Evolutionary conservation across 2,888 invertebrate species (phyloP), one percentile per base, ranked within the genome.

Genomic region (Ormyrus thymus): DNA sequence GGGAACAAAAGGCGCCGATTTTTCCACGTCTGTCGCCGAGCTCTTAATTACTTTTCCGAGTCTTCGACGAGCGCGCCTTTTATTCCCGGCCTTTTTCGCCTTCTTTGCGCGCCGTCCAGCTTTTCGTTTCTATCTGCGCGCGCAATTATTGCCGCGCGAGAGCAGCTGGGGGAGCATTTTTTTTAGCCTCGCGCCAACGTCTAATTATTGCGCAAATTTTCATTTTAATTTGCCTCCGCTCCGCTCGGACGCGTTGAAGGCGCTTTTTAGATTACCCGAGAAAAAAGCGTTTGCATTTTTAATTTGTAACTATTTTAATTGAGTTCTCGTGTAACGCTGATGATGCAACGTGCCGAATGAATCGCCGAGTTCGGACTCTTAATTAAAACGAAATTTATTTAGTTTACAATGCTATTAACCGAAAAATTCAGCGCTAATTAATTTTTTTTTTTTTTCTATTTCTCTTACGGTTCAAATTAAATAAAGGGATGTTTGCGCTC

Each of bases 1-100:
- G 43, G n/a, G 13, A 13, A 72, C 62, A 72, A 72, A 53, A 75
- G 61, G 53, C 56, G 51, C 55, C 76, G 64, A 76, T 76, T 70
- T 76, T 64, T 76, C 76, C 13, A 56, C 64, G 76, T 76, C 66
- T 64, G 76, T 70, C 69, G 46, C 70, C 62, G 59, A 75, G 76
- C 62, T 76, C 64, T 70, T 76, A 76, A 76, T 76, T 76, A 76
- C 76, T 70, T 76, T 76, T 70, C 64, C 61, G 29, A 55, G 68
- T 13, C 29, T 55, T 73, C 55, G 65, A 62, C 56, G 65, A 9
- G 65, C 56, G 55, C 74, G 2, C 56, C n/a, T 9, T 50, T 48
- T 55, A 53, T 15, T 53, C 9, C 11, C 29, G 10, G 13, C 69
- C n/a, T n/a, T 55, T 8, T 50, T 7, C 29, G 29, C 29, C 64